A percentile compares a stretch with the other conserved stretches of the same genome.
phyloP scores from a whole-genome alignment of 2,797 vertebrate species.

The Anguilla pacifica region DNA sequence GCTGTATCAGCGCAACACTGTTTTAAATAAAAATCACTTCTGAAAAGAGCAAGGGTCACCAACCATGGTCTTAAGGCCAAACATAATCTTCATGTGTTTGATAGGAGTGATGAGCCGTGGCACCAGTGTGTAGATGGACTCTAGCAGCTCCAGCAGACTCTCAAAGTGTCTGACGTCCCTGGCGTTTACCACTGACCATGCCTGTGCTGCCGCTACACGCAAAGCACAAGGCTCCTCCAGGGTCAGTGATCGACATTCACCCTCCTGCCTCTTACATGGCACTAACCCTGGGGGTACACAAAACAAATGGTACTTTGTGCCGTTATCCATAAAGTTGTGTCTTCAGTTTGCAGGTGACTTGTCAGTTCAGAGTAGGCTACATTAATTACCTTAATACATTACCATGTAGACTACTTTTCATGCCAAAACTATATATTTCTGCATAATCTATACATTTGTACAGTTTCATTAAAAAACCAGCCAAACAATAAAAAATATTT shows the following conservation, averaged over 20 bases:
- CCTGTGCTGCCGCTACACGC: conserved; percentile 60
- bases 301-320: background rate
- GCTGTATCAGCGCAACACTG: background rate
- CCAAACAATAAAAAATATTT: too few species aligned
- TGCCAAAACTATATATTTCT: background rate
- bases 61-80: conserved; percentile 76
- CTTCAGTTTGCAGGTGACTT: background rate
- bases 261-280: conserved; percentile 54
- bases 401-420: background rate
- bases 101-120: conserved; percentile 66
- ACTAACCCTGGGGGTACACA: conserved; percentile 53
- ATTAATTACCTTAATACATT: background rate
- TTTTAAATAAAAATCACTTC: background rate
- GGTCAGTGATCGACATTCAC: conserved; percentile 55
- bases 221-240: conserved; percentile 62
- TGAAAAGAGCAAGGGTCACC: background rate
- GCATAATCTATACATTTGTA: background rate
- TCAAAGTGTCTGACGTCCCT: conserved; percentile 61
- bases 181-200: conserved; percentile 56
- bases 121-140: conserved; percentile 55
- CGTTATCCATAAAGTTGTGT: background rate
- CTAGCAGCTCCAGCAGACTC: conserved; percentile 58
- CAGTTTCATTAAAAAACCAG: background rate
- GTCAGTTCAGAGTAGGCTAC: background rate
- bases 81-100: conserved; percentile 78